Conservation (phyloP, 2,797 vertebrate genomes). For the Enteromius unitaeniatus region DNA sequence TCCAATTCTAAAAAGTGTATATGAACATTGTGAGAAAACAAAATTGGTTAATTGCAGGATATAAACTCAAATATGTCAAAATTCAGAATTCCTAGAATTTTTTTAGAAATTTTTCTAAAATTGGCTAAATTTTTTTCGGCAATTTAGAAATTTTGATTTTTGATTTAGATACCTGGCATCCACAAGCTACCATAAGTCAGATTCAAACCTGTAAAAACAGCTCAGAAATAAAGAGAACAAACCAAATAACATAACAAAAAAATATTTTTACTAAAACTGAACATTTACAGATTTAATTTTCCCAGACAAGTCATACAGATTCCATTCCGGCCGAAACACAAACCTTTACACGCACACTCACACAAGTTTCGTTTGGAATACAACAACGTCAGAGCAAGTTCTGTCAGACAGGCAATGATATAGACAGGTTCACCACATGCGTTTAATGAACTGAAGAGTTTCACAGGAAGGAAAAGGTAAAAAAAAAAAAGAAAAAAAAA, state of each 20-base stretch:
- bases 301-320: slow-evolving; percentile 59
- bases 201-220: not conserved
- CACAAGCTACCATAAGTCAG: not conserved
- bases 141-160: too few species aligned
- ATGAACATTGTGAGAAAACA: not conserved
- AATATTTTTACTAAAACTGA: slow-evolving; percentile 63
- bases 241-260: slow-evolving; percentile 59
- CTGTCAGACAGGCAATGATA: slow-evolving; percentile 41
- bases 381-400: slow-evolving; percentile 35
- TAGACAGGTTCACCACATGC: slow-evolving; percentile 34
- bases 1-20: not conserved
- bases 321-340: slow-evolving; percentile 48
- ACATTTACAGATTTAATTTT: slow-evolving; percentile 60
- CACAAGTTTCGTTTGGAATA: slow-evolving; percentile 18
- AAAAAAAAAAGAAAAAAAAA: slow-evolving; percentile 47
- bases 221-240: slow-evolving; percentile 55
- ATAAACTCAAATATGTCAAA: too few species aligned
- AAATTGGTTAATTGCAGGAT: too few species aligned
- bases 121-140: too few species aligned
- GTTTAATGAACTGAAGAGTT: slow-evolving; percentile 33
- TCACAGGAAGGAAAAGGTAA: slow-evolving; percentile 58
- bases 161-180: too few species aligned
- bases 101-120: too few species aligned
- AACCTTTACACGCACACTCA: slow-evolving; percentile 6
- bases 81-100: too few species aligned